Evolutionary conservation across 2,113 vertebrate genomes (phyloP).

Genomic region (Pyxicephalus adspersus): DNA sequence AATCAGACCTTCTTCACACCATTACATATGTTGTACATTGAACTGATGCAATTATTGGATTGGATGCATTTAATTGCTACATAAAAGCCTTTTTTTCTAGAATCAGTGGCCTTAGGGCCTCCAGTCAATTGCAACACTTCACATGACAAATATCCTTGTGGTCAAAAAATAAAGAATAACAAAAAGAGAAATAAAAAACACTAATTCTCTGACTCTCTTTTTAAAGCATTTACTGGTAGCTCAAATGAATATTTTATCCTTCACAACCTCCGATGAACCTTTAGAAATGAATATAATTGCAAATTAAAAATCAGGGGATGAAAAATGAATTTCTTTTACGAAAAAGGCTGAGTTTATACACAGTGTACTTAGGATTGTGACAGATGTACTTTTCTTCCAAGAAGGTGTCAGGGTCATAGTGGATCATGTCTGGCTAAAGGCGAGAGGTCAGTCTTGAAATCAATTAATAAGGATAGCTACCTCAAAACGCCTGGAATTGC

Average conservation of each 20-base stretch:
- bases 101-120: not conserved
- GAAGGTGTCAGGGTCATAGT: slow-evolving; percentile 12
- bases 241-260: too few relatives aligned
- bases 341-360: not conserved
- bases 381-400: slow-evolving; percentile 1
- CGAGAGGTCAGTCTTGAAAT: slow-evolving; percentile 43
- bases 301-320: not conserved
- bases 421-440: slow-evolving; percentile 46
- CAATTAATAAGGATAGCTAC: slow-evolving; percentile 42
- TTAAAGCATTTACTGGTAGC: too few relatives aligned
- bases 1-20: slow-evolving; percentile 6
- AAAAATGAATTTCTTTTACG: not conserved
- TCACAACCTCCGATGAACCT: not conserved
- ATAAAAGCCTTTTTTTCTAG: slow-evolving; percentile 2
- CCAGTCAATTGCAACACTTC: not conserved
- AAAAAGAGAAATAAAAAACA: not conserved
- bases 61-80: not conserved
- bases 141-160: not conserved
- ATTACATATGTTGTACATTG: not conserved
- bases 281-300: not conserved
- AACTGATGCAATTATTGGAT: slow-evolving; percentile 10
- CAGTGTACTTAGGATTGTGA: not conserved
- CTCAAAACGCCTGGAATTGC: slow-evolving; percentile 17
- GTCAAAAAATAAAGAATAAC: not conserved
- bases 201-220: not conserved